Evolutionary conservation across 2,797 vertebrate species (phyloP), one percentile per base, ranked within the genome.

Genomic region (Nothura maculosa): DNA sequence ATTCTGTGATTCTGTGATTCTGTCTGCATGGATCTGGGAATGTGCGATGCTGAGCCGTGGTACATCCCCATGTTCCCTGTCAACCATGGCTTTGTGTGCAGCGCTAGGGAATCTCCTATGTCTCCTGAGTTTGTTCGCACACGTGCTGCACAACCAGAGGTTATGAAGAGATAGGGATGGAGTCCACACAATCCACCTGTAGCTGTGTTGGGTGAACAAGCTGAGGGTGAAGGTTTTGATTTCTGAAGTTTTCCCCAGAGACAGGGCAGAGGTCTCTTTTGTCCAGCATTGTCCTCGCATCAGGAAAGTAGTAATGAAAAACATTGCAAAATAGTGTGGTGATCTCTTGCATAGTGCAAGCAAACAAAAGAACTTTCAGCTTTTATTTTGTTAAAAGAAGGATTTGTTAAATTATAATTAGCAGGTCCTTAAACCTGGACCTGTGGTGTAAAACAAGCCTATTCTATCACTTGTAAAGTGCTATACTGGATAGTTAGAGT

Each of bases 21-120:
- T n/a, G n/a, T 52, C 24, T 70, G 10, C 34, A 27, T 0, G 4
- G 21, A 10, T 66, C 42, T 62, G 32, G 36, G 22, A 24, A 55
- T 16, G 15, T 0, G 7, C 0, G 9, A 55, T 32, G n/a, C 67
- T 60, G 22, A 67, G 58, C 54, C 3, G 1, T 3, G 50, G 12
- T 36, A 12, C n/a, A 28, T 48, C 8, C 40, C 40, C 10, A 0
- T 1, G 9, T 73, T 57, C 40, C 7, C 21, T 17, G 9, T 21
- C 0, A 0, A 25, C 25, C 45, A 25, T 16, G 62, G 38, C 6
- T 63, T 34, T 13, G 54, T 38, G 40, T 8, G 34, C 38, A 74
- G 1, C 13, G 16, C 38, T 1, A 2, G 43, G 4, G 36, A 76
- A 22, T 7, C 30, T 34, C n/a, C n/a, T 13, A 2, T 3, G 1